Percentiles rank a stretch among this genome's conserved stretches.
phyloP scores from a whole-genome alignment of 2,797 vertebrate genomes.

The Falco cherrug region DNA sequence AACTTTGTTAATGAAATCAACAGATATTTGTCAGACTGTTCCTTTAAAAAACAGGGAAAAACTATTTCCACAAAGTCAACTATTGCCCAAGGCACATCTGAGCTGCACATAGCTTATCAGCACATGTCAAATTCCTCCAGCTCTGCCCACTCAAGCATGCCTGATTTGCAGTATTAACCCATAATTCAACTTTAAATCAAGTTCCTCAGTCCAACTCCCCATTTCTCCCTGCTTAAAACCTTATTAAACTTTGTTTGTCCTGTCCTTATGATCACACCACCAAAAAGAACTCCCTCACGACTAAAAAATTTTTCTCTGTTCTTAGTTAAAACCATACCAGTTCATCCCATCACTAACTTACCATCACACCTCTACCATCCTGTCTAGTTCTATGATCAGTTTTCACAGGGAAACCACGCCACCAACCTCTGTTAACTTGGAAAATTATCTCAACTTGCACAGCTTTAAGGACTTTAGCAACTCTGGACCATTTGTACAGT shows the following conservation, averaged over 20 bases:
- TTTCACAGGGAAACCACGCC: neutral
- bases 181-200: neutral
- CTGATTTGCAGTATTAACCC: slow-evolving; percentile 58
- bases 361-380: too few species aligned
- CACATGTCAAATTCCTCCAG: slow-evolving; percentile 48
- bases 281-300: neutral
- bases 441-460: neutral
- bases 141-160: slow-evolving; percentile 48
- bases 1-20: slow-evolving; percentile 11
- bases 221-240: neutral
- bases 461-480: neutral
- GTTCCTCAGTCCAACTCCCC: neutral
- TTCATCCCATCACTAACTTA: neutral
- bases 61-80: slow-evolving; percentile 70
- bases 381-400: neutral
- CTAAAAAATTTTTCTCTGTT: neutral
- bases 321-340: neutral
- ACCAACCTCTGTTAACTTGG: neutral
- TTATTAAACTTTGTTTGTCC: neutral
- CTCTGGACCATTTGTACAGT: neutral
- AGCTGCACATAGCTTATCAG: slow-evolving; percentile 60
- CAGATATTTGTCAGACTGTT: slow-evolving; percentile 51
- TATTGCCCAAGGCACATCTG: slow-evolving; percentile 44
- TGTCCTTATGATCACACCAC: neutral
- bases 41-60: slow-evolving; percentile 28